These are phyloP conservation scores for Drosophila prosaltans DNA, from an alignment of 1,140 invertebrate species.

Conservation along the genomic window DNA sequence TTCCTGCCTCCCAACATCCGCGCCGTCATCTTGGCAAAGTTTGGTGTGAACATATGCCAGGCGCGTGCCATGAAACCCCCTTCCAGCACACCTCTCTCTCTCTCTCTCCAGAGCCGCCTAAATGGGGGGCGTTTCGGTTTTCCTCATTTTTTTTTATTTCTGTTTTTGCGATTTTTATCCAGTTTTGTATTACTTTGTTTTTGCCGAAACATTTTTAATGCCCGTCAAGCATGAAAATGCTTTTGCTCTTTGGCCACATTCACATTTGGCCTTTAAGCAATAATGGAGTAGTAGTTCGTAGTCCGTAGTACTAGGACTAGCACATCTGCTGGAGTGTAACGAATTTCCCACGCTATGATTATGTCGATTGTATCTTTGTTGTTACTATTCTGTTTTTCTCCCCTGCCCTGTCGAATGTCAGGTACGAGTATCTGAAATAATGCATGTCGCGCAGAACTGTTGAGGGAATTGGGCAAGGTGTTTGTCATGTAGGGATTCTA, in stretches of 20 bases:
- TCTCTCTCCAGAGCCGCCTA: slow-evolving; percentile 13
- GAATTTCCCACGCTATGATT: slow-evolving; percentile 83
- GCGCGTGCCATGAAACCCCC: slow-evolving; percentile 51
- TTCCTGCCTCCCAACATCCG: slow-evolving; percentile 26
- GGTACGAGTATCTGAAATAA: slow-evolving; percentile 22
- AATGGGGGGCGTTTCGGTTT: slow-evolving; percentile 39
- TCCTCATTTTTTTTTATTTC: slow-evolving; percentile 17
- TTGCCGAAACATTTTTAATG: slow-evolving; percentile 76
- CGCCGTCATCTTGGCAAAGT: slow-evolving; percentile 30
- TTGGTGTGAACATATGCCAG: slow-evolving; percentile 83
- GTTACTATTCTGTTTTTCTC: slow-evolving; percentile 55
- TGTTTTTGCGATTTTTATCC: slow-evolving; percentile 58
- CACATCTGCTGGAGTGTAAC: slow-evolving; percentile 75
- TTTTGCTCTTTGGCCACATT: slow-evolving; percentile 53
- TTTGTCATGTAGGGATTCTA: slow-evolving; percentile 59
- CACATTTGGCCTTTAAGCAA: slow-evolving; percentile 65
- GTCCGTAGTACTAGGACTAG: slow-evolving; percentile 16
- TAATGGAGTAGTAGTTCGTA: slow-evolving; percentile 5
- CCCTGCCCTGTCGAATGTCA: slow-evolving; percentile 24
- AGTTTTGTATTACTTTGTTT: slow-evolving; percentile 48
- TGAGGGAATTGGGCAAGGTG: slow-evolving; percentile 57
- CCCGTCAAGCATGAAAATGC: slow-evolving; percentile 79
- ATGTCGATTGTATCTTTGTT: slow-evolving; percentile 73
- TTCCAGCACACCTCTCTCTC: not conserved
- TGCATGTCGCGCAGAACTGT: slow-evolving; percentile 10